These are phyloP conservation scores for Heliocidaris erythrogramma DNA, from an alignment of 35 echinoderm and acorn worm genomes.

Conservation along the genomic window DNA sequence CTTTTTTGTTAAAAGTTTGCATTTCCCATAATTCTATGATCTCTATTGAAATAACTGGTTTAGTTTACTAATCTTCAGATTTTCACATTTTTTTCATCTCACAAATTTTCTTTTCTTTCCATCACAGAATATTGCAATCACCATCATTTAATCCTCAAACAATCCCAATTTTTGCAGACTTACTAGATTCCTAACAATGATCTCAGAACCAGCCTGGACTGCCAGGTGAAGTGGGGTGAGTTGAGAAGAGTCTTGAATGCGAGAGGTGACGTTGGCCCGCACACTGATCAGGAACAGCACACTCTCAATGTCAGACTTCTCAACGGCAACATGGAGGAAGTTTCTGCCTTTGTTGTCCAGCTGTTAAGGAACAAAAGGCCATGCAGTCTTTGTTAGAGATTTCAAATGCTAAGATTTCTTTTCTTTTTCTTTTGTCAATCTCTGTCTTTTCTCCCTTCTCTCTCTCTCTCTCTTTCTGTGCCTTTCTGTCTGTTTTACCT, in stretches of 20 bases:
- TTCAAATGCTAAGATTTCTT: not conserved
- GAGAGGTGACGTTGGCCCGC: conserved; percentile 83
- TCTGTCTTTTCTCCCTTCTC: too few species aligned
- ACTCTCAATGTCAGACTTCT: conserved; percentile 95
- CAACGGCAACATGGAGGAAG: conserved; percentile 94
- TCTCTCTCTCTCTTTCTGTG: too few species aligned
- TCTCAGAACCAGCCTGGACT: conserved; percentile 93
- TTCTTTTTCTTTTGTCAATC: too few species aligned
- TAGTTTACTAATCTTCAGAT: too few species aligned
- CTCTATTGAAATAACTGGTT: too few species aligned
- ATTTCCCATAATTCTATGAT: too few species aligned
- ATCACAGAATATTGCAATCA: too few species aligned
- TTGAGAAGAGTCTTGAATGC: conserved; percentile 67
- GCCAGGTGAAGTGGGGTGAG: conserved; percentile 90
- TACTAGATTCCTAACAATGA: conserved; percentile 97
- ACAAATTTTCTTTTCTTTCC: too few species aligned
- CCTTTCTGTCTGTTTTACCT: too few species aligned
- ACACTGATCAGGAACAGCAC: conserved; percentile 87
- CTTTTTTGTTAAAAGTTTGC: too few species aligned
- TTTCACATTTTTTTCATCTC: too few species aligned
- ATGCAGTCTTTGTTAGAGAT: not conserved
- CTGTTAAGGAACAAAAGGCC: conserved; percentile 27
- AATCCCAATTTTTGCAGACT: conserved; percentile 9
- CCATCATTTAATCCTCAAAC: too few species aligned
- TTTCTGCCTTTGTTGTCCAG: conserved; percentile 98